Percentiles rank a stretch among this genome's conserved stretches.
Conservation (phyloP, 2,113 vertebrate species). For the Equus przewalskii region DNA sequence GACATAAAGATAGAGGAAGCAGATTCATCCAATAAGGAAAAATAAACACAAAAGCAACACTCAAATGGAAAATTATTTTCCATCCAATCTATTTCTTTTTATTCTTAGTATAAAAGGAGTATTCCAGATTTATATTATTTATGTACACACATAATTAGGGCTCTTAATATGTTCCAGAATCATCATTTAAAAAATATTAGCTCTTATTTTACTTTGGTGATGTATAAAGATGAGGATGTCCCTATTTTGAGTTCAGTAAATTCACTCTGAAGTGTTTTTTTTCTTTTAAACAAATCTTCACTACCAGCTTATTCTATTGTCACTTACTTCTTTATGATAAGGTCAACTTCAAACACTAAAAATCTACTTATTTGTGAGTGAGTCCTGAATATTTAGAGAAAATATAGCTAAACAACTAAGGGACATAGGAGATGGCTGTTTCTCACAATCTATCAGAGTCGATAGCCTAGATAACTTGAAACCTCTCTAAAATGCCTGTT, state of each 20-base stretch:
- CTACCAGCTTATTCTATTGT: neutral
- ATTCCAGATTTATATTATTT: neutral
- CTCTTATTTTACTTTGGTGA: neutral
- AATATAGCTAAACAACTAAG: neutral
- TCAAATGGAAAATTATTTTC: neutral
- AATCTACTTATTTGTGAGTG: neutral
- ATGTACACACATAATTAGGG: neutral
- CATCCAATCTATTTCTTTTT: slow-evolving; percentile 6
- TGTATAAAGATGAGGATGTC: neutral
- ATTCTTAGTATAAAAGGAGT: neutral
- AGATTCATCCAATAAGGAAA: neutral
- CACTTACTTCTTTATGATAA: neutral
- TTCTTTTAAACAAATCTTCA: neutral
- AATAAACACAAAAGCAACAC: neutral
- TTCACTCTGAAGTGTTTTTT: neutral
- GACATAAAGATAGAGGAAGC: slow-evolving; percentile 22
- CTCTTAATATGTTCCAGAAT: neutral
- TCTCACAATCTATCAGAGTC: neutral
- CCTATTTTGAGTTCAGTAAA: slow-evolving; percentile 23
- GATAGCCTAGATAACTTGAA: neutral
- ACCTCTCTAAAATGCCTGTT: neutral
- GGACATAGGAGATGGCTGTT: neutral
- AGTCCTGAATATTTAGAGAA: neutral
- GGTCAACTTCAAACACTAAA: neutral
- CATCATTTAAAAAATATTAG: slow-evolving; percentile 50